Base-by-base conservation (phyloP, 2,113 vertebrate species). In the Alouatta palliata region DNA sequence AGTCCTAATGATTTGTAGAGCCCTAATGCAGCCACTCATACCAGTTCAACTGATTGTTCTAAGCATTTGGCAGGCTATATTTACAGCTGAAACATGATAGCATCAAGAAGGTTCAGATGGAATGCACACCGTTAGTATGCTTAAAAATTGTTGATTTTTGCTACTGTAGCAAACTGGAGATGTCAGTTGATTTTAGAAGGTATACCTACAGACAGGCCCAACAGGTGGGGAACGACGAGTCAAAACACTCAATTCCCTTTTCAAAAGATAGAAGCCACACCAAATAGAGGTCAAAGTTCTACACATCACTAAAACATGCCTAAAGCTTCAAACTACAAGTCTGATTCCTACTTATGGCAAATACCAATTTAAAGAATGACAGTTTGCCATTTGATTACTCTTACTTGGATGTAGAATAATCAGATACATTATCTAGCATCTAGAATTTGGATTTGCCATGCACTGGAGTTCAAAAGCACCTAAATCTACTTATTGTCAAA, bases 111-210 rank as follows among this genome's bases (percentile, higher is more conserved):
- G 93, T 96, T 97, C 97, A 87, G 95, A 96, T 97, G 97, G 97
- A 97, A 47, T 96, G 61, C 98, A 98, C 98, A 98, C 98, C 20
- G 97, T 25, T 97, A 97, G 98, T 98, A 98, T 98, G 98, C 92
- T 98, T 85, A 47, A 98, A 98, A 64, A 64, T 64, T 87, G 7
- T 45, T 90, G 40, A 79, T 70, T 97, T 97, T 94, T 97, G 98
- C 97, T 84, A 98, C 94, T 97, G 0, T 92, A 95, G 92, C 92
- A 91, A 95, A 97, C 89, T 2, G 97, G 96, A 98, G 87, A 96
- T 96, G 79, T 97, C 81, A n/a, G 45, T 9, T 91, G 89, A 85
- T 82, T 98, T 97, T 97, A 95, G 87, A 96, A 98, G 47, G 81
- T 97, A 89, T 94, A 98, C 93, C 98, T 98, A 96, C 0, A 93